Evolutionary conservation across 1,140 invertebrate species (phyloP), one percentile per base, ranked within the genome.

Genomic region (Belonocnema kinseyi): DNA sequence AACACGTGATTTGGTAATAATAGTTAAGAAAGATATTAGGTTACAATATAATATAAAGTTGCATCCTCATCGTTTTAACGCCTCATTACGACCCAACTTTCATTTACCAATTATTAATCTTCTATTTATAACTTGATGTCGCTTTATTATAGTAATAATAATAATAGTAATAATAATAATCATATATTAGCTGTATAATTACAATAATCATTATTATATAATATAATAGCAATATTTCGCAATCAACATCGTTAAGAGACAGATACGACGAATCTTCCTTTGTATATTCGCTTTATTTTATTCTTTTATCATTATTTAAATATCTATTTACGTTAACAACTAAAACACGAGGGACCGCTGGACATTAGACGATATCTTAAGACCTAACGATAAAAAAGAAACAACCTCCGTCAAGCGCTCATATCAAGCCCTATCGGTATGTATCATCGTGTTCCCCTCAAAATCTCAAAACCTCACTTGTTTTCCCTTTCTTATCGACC

Each of bases 31-130:
- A 85, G 82, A 87, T 89, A 89, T 87, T 86, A 87, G 79, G 77
- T 84, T 82, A 84, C 83, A 88, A 85, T 87, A 87, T 87, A 88
- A 87, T 89, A 88, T 90, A 90, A 88, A 88, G 86, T 88, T 87
- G 85, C 85, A 87, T 88, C 83, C 84, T 85, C 77, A 85, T 82
- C 74, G 72, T 78, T 79, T 46, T 54, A 75, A 53, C 40, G 40
- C 66, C 56, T 51, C 74, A 19, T 50, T 75, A 50, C 74, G 58
- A 61, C 58, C 52, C 75, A 76, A 66, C 51, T 80, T 77, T 61
- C 52, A 85, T 80, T 78, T 79, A 77, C 74, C 72, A 80, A 73
- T 80, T 78, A 73, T 80, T 78, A 77, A 84, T 82, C 51, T 83
- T 81, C 80, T 83, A 80, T 83, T 78, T 83, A 84, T 84, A 84